These are phyloP conservation scores for Aphidius gifuensis DNA, from an alignment of 1,140 invertebrate genomes.

Conservation along the genomic window DNA sequence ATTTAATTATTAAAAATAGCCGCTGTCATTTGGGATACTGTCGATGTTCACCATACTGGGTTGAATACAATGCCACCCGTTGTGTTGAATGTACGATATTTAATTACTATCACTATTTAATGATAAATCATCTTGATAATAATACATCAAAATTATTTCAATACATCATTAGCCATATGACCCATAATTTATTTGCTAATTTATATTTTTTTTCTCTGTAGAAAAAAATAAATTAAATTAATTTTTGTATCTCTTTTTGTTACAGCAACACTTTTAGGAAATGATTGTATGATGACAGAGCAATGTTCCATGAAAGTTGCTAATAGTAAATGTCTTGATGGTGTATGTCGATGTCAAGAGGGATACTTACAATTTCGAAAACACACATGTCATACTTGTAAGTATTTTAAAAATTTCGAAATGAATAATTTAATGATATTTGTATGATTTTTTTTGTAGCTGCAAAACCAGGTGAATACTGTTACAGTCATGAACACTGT, in stretches of 20 bases:
- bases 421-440: background rate
- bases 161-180: too few species aligned
- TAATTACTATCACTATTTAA: slow-evolving; percentile 33
- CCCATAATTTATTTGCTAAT: background rate
- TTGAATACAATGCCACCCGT: slow-evolving; percentile 61
- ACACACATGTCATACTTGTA: slow-evolving; percentile 84
- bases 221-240: slow-evolving; percentile 13
- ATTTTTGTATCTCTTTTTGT: slow-evolving; percentile 14
- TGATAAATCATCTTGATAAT: background rate
- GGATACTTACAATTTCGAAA: slow-evolving; percentile 80
- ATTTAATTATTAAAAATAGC: slow-evolving; percentile 54
- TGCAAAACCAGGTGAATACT: slow-evolving; percentile 81
- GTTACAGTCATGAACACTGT: slow-evolving; percentile 85
- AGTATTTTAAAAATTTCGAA: slow-evolving; percentile 46
- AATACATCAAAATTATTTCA: too few species aligned
- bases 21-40: slow-evolving; percentile 63
- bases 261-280: slow-evolving; percentile 72
- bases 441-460: slow-evolving; percentile 58
- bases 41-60: slow-evolving; percentile 65
- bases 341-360: slow-evolving; percentile 74
- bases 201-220: slow-evolving; percentile 13
- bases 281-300: slow-evolving; percentile 68
- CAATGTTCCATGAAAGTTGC: slow-evolving; percentile 77
- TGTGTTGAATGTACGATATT: slow-evolving; percentile 66
- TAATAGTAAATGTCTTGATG: slow-evolving; percentile 71